Conservation (phyloP, 2,888 invertebrate species). For the Zonitis immaculata region DNA sequence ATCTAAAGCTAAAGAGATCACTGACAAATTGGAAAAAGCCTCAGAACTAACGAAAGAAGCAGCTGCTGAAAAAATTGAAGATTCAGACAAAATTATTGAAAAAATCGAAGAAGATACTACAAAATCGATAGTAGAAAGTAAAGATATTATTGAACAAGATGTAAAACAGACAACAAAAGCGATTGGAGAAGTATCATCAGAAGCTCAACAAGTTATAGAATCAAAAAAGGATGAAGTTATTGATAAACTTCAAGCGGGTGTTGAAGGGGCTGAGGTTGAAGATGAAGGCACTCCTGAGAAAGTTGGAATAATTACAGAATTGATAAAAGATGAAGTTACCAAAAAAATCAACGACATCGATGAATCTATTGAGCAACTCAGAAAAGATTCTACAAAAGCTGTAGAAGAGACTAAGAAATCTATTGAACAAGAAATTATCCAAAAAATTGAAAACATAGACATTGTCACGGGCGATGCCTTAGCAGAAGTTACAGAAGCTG, state of each 20-base stretch:
- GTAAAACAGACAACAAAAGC: not conserved
- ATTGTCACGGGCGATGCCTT: too few species aligned
- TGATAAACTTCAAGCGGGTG: conserved; percentile 9
- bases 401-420: not conserved
- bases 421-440: conserved; percentile 3
- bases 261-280: not conserved
- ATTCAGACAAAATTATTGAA: not conserved
- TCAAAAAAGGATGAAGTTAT: conserved; percentile 25
- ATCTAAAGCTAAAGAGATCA: not conserved
- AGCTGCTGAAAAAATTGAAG: not conserved
- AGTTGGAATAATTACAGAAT: not conserved
- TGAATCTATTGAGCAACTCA: not conserved
- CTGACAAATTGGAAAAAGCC: conserved; percentile 1
- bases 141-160: conserved; percentile 14
- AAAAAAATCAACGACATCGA: not conserved
- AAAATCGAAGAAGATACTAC: not conserved
- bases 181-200: not conserved
- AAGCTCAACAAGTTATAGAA: not conserved
- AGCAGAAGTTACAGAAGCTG: too few species aligned
- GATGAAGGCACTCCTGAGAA: not conserved
- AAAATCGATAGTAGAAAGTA: conserved; percentile 14
- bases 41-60: too few species aligned
- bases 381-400: not conserved
- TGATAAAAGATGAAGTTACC: not conserved
- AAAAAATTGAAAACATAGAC: conserved; percentile 6